Conservation (phyloP, 2,888 invertebrate species). For the Bellardia bayeri region DNA sequence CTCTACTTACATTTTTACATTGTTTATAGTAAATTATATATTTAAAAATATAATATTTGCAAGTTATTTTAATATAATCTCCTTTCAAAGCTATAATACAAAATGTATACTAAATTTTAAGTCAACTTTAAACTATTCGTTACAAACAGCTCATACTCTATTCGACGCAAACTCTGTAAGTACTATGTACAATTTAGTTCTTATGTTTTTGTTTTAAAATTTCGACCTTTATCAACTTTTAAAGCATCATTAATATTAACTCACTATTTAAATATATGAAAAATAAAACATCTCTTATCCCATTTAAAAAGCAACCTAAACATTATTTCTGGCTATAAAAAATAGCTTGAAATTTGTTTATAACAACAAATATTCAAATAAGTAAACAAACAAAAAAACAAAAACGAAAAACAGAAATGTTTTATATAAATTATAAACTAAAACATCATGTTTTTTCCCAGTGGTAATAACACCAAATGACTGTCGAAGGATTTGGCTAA, state of each 20-base stretch:
- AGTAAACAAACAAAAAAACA: constrained; percentile 6
- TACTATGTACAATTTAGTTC: neutral
- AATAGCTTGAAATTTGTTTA: neutral
- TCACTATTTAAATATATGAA: neutral
- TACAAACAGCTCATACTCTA: neutral
- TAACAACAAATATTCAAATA: constrained; percentile 18
- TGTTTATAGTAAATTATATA: too few species aligned
- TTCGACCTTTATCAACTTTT: constrained; percentile 44
- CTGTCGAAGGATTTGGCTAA: constrained; percentile 19
- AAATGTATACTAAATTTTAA: too few species aligned
- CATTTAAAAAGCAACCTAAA: constrained; percentile 15
- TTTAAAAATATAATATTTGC: too few species aligned
- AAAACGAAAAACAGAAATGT: neutral
- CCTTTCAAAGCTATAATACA: too few species aligned
- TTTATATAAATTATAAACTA: neutral
- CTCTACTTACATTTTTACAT: too few species aligned
- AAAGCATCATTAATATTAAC: constrained; percentile 51
- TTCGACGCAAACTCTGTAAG: neutral
- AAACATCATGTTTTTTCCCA: constrained; percentile 23
- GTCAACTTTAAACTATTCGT: too few species aligned
- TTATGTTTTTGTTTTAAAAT: neutral
- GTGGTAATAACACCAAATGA: constrained; percentile 39
- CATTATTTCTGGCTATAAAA: neutral
- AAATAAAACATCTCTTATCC: constrained; percentile 20
- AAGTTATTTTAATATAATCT: too few species aligned